Evolutionary conservation across 2,113 vertebrate genomes (phyloP), one percentile per base, ranked within the genome.

Genomic region (Terrapene triunguis): DNA sequence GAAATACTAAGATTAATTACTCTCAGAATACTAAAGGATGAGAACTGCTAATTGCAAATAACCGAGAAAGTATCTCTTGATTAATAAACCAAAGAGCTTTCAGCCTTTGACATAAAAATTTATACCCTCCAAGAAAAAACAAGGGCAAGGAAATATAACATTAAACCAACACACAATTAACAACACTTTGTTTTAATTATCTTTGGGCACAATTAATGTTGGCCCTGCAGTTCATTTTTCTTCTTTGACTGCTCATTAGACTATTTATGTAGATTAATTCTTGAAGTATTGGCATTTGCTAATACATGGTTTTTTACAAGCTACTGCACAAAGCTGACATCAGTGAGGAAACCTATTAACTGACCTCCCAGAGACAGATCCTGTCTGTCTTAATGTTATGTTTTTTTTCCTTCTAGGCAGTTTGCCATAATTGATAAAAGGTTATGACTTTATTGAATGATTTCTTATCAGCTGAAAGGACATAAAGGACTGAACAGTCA

Each of bases 161-260:
- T 95, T 97, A 97, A 98, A 98, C 95, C 95, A 98, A 97, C 94
- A 98, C 84, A 95, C 87, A 98, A 98, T 98, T 98, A 98, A 95
- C 94, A 97, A 95, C 89, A 87, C 87, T 98, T 98, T 96, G 85
- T 95, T 98, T 95, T 98, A 97, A 98, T 98, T 98, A 98, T 94
- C 96, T 91, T 93, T 94, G 87, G 90, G 84, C 89, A 96, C 94
- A 97, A 96, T 98, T 98, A 98, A 98, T 92, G 92, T 89, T 96
- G 85, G 86, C 84, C 88, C 81, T 85, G 72, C 5, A 94, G 94
- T 96, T 98, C 95, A 98, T 98, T 97, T 95, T 97, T 98, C 96
- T 96, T 82, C 92, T 98, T 93, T 95, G 88, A 98, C 44, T 92
- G 94, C 85, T 98, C 90, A 62, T 95, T 93, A 80, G 92, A 96